Percentiles rank a stretch among this genome's conserved stretches.
Conservation (phyloP, 1,140 invertebrate genomes). For the Lanistes nyassanus region DNA sequence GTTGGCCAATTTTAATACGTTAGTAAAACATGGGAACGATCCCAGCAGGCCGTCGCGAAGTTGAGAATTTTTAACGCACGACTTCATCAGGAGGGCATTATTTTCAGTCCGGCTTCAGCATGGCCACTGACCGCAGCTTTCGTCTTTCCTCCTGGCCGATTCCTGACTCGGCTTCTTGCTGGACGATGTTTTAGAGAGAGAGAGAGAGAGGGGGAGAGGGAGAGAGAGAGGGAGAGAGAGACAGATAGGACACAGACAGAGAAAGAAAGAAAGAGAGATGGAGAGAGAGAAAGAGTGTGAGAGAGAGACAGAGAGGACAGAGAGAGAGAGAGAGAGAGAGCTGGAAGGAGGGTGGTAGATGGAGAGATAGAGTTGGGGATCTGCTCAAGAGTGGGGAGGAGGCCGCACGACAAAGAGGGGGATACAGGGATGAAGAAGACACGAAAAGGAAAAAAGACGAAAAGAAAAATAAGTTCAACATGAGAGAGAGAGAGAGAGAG, state of each 20-base stretch:
- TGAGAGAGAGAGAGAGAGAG: slow-evolving; percentile 13
- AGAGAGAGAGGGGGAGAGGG: slow-evolving; percentile 2
- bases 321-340: neutral
- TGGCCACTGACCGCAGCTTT: too few species aligned
- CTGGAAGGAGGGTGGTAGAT: neutral
- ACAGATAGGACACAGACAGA: neutral
- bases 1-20: too few species aligned
- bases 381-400: neutral
- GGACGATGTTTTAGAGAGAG: neutral
- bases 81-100: too few species aligned
- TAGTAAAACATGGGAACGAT: too few species aligned
- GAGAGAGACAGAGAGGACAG: neutral
- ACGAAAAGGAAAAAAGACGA: neutral
- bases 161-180: too few species aligned
- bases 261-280: neutral
- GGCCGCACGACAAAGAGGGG: neutral
- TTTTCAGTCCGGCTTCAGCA: too few species aligned
- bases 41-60: too few species aligned
- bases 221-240: neutral
- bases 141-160: too few species aligned
- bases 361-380: neutral
- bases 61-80: too few species aligned
- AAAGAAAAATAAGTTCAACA: neutral
- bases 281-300: neutral
- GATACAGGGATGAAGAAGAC: neutral